Evolutionary conservation across 2,888 invertebrate species (phyloP).

Genomic region (Microplitis deprimator): DNA sequence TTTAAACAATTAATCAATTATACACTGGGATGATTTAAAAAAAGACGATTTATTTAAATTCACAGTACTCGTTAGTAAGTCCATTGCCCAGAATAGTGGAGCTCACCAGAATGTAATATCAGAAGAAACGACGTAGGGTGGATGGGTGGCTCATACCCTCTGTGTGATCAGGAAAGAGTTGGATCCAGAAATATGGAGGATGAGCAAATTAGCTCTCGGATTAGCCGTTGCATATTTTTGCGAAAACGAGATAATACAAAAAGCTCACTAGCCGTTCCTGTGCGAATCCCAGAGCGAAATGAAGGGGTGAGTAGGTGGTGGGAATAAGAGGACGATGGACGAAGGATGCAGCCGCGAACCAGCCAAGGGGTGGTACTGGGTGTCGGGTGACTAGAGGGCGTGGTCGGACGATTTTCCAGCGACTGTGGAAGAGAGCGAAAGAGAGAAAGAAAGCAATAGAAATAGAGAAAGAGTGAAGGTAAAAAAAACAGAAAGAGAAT

Average conservation of each 20-base stretch:
- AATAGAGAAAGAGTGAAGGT: background rate
- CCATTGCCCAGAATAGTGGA: background rate
- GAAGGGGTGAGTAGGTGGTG: conserved; percentile 46
- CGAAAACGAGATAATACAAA: conserved; percentile 69
- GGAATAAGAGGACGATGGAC: conserved; percentile 45
- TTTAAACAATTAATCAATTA: too few relatives aligned
- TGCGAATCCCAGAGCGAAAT: conserved; percentile 42
- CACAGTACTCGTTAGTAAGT: too few relatives aligned
- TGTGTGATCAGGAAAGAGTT: conserved; percentile 26
- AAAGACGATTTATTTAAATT: too few relatives aligned
- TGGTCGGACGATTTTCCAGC: conserved; percentile 65
- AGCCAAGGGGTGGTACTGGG: conserved; percentile 42
- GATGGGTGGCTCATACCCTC: background rate
- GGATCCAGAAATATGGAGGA: conserved; percentile 32
- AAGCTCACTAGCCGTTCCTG: conserved; percentile 37
- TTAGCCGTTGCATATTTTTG: conserved; percentile 68
- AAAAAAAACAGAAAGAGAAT: conserved; percentile 41
- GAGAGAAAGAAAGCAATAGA: conserved; percentile 58
- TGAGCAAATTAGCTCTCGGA: conserved; percentile 64
- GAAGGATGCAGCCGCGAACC: conserved; percentile 36
- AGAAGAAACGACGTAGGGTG: conserved; percentile 25
- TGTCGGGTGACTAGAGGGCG: conserved; percentile 61
- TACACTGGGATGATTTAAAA: too few relatives aligned
- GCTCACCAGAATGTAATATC: conserved; percentile 17
- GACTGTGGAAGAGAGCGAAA: conserved; percentile 50